Conservation (phyloP, 2,888 invertebrate species). For the Spatulosminthurus flaviceps region DNA sequence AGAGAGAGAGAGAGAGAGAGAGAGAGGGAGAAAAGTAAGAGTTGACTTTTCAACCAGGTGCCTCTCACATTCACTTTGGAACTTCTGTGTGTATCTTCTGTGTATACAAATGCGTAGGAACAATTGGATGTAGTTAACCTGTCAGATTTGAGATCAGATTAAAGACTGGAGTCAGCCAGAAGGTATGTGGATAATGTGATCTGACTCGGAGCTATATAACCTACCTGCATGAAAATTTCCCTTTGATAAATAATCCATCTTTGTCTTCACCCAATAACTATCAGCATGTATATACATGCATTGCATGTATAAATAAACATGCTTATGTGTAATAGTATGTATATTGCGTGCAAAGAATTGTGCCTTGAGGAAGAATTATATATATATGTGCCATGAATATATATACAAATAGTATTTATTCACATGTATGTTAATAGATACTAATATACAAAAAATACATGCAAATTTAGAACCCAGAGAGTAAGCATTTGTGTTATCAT, state of each 20-base stretch:
- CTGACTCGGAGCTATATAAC: background rate
- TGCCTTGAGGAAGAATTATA: too few species aligned
- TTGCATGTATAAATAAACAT: background rate
- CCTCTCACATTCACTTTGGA: slow-evolving; percentile 7
- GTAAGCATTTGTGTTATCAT: too few species aligned
- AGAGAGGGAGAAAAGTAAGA: background rate
- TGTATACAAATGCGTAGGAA: slow-evolving; percentile 21
- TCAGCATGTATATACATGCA: background rate
- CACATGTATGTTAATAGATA: too few species aligned
- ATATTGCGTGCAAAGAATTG: too few species aligned
- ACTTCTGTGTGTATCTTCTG: too few species aligned
- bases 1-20: too few species aligned
- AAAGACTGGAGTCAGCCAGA: slow-evolving; percentile 38
- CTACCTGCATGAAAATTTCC: background rate
- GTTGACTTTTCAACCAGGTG: slow-evolving; percentile 19
- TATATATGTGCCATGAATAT: too few species aligned
- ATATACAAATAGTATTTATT: too few species aligned
- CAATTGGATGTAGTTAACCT: slow-evolving; percentile 36
- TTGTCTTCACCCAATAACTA: background rate
- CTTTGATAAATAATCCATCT: background rate
- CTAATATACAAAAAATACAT: too few species aligned
- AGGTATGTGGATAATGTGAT: slow-evolving; percentile 38
- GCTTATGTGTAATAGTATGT: background rate
- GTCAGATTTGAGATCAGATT: slow-evolving; percentile 42
- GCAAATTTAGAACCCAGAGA: too few species aligned